Conservation (phyloP, 1,140 invertebrate genomes). For the Megalopta genalis region DNA sequence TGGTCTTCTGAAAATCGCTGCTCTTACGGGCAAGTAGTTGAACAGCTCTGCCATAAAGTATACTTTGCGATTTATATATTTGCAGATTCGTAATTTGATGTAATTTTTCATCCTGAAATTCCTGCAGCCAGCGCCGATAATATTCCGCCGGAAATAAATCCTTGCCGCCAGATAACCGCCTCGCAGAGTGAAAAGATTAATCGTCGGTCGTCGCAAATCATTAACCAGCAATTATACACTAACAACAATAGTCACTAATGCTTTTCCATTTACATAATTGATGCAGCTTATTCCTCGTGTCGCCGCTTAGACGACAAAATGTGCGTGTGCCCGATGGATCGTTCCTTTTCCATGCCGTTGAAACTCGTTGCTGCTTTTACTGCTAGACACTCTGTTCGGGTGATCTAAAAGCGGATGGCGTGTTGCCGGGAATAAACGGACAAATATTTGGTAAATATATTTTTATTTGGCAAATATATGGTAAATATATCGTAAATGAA, state of each 20-base stretch:
- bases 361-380: background rate
- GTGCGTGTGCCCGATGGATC: background rate
- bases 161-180: conserved; percentile 2
- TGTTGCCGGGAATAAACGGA: too few relatives aligned
- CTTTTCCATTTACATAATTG: conserved; percentile 48
- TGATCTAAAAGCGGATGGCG: too few relatives aligned
- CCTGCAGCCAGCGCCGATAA: conserved; percentile 31
- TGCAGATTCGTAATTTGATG: too few relatives aligned
- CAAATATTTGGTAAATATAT: too few relatives aligned
- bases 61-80: too few relatives aligned
- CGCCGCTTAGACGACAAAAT: background rate
- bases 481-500: too few relatives aligned
- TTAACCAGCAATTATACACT: conserved; percentile 39
- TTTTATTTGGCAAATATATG: too few relatives aligned
- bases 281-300: background rate
- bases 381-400: too few relatives aligned
- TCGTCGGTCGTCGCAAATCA: conserved; percentile 32
- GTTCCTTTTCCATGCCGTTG: background rate
- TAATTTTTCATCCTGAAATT: conserved; percentile 26
- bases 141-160: conserved; percentile 35
- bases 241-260: conserved; percentile 37
- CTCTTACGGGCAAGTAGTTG: too few relatives aligned
- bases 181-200: conserved; percentile 28
- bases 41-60: too few relatives aligned
- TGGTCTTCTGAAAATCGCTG: too few relatives aligned